These are phyloP conservation scores for Aphelenchoides fujianensis DNA, from an alignment of 1,140 invertebrate species.

Conservation along the genomic window DNA sequence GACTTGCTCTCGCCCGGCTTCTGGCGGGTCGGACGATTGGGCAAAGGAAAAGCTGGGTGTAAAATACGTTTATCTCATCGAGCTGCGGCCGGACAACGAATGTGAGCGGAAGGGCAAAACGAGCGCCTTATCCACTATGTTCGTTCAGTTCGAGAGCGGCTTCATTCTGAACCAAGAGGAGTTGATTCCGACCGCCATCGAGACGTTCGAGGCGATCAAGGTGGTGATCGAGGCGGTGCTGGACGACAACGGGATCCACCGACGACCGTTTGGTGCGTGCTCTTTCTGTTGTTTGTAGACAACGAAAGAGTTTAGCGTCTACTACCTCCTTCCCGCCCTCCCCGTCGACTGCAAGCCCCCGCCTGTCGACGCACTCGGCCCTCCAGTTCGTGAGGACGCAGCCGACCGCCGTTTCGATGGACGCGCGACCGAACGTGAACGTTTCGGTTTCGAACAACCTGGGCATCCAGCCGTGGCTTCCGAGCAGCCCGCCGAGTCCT, in stretches of 20 bases:
- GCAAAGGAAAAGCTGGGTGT: conserved; percentile 53
- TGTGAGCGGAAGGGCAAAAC: not conserved
- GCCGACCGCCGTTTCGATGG: not conserved
- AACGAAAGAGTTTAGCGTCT: not conserved
- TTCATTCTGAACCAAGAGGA: conserved; percentile 49
- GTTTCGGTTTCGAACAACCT: conserved; percentile 17
- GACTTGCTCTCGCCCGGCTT: conserved; percentile 59
- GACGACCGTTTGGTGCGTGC: not conserved
- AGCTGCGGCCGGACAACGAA: conserved; percentile 15
- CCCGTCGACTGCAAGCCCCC: conserved; percentile 14
- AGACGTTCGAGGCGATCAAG: conserved; percentile 49
- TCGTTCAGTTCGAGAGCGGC: conserved; percentile 35
- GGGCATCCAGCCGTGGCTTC: not conserved
- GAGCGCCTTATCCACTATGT: conserved; percentile 3
- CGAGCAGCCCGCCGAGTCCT: no score
- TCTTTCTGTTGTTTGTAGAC: not conserved
- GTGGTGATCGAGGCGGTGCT: conserved; percentile 41
- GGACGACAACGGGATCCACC: conserved; percentile 28
- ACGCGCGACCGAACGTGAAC: not conserved
- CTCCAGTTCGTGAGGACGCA: conserved; percentile 5
- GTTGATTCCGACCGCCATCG: conserved; percentile 40
- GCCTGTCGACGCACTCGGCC: not conserved
- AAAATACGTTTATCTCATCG: conserved; percentile 58
- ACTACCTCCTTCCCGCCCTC: not conserved
- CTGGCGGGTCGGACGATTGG: conserved; percentile 62